phyloP scores from a whole-genome alignment of 2,888 invertebrate species.

The Glaucopsyche alexis region DNA sequence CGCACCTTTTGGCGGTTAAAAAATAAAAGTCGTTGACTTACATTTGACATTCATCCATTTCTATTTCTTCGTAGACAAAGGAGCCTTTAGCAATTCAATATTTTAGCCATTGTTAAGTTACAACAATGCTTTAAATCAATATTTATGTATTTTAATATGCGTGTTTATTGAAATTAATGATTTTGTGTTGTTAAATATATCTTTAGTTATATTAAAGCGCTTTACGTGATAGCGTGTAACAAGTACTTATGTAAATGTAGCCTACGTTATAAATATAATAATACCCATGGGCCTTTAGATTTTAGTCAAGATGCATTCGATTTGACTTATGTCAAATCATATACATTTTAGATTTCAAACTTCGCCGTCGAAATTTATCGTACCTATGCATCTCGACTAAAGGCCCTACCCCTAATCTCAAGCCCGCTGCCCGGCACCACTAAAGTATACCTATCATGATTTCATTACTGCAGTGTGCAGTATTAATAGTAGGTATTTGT shows the following conservation, averaged over 20 bases:
- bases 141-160: neutral
- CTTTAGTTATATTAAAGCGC: neutral
- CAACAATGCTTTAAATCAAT: conserved; percentile 6
- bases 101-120: conserved; percentile 12
- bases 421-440: too few species aligned
- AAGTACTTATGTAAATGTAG: conserved; percentile 3
- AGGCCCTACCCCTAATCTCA: too few species aligned
- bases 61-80: conserved; percentile 6
- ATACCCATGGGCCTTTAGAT: too few species aligned
- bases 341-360: too few species aligned
- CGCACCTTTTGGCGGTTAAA: conserved; percentile 38
- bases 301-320: too few species aligned
- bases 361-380: too few species aligned
- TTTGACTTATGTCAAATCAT: too few species aligned
- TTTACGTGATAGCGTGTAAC: neutral
- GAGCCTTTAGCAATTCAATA: conserved; percentile 5
- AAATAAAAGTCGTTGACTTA: conserved; percentile 16
- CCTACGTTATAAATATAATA: neutral
- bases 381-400: too few species aligned
- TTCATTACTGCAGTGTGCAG: too few species aligned
- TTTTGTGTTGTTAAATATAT: neutral
- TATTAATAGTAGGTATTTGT: too few species aligned
- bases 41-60: conserved; percentile 19
- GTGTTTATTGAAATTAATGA: conserved; percentile 3
- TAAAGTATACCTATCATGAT: too few species aligned